Evolutionary conservation across 2,888 invertebrate genomes (phyloP).

Genomic region (Yponomeuta malinellus): DNA sequence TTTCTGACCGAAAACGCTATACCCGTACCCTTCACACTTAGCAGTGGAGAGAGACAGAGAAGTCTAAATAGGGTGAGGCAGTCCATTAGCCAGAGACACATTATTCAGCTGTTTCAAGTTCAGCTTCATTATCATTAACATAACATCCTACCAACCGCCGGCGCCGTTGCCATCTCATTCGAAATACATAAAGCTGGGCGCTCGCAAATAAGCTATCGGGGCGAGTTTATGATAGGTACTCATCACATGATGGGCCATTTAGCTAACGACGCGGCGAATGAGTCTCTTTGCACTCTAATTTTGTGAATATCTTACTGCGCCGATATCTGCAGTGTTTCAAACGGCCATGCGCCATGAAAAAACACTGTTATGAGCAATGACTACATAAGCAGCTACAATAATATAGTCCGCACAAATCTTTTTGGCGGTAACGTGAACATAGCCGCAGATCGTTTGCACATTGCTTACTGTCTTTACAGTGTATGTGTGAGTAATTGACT

Average conservation of each 20-base stretch:
- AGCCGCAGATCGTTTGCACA: too few species aligned
- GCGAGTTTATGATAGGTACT: slow-evolving; percentile 23
- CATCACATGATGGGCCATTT: slow-evolving; percentile 30
- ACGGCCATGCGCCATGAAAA: neutral
- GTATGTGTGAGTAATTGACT: too few species aligned
- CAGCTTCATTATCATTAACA: neutral
- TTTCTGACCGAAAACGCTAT: too few species aligned
- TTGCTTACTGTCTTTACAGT: too few species aligned
- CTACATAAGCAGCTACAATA: neutral
- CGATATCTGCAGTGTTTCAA: neutral
- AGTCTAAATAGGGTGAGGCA: neutral
- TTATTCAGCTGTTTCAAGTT: neutral
- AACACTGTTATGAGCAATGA: neutral
- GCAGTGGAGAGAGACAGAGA: neutral
- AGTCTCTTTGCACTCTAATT: neutral
- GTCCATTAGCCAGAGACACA: neutral
- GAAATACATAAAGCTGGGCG: slow-evolving; percentile 3
- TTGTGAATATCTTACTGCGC: slow-evolving; percentile 7
- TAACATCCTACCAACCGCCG: neutral
- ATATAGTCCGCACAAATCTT: too few species aligned
- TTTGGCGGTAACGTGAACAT: too few species aligned
- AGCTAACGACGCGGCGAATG: slow-evolving; percentile 31
- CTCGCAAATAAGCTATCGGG: slow-evolving; percentile 28
- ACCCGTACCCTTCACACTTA: too few species aligned
- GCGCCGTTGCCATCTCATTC: neutral